Evolutionary conservation across 2,888 invertebrate genomes (phyloP).

Genomic region (Mechanitis mazaeus): DNA sequence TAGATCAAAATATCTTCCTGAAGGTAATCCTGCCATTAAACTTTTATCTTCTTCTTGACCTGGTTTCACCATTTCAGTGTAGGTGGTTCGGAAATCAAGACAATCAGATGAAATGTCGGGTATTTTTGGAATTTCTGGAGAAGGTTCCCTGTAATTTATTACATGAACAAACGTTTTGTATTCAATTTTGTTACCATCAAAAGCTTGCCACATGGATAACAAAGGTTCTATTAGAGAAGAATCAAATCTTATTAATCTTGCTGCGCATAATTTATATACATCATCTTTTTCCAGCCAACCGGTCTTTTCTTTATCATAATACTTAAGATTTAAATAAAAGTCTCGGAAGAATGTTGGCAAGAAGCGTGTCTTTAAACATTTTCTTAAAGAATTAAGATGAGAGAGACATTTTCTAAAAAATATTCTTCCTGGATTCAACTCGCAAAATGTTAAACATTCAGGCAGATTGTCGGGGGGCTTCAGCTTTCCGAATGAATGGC

Average conservation of each 20-base stretch:
- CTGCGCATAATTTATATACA: constrained; percentile 62
- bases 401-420: constrained; percentile 63
- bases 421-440: constrained; percentile 49
- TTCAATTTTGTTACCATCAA: constrained; percentile 61
- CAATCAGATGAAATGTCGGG: constrained; percentile 50
- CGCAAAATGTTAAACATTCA: constrained; percentile 59
- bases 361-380: constrained; percentile 46
- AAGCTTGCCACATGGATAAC: constrained; percentile 61
- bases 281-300: constrained; percentile 64
- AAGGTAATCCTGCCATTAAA: constrained; percentile 57
- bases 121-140: constrained; percentile 60
- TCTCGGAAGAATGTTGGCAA: constrained; percentile 49
- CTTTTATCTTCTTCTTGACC: constrained; percentile 40
- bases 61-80: constrained; percentile 60
- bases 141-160: constrained; percentile 61
- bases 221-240: constrained; percentile 68
- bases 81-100: constrained; percentile 58
- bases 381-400: constrained; percentile 61
- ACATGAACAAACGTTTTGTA: constrained; percentile 70
- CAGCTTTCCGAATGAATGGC: constrained; percentile 66
- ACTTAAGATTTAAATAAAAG: constrained; percentile 54
- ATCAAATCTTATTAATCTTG: constrained; percentile 62
- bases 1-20: constrained; percentile 61
- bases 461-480: constrained; percentile 60
- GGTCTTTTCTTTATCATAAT: constrained; percentile 53